A percentile compares a stretch with the other conserved stretches of the same genome.
Conservation (phyloP, 30 jellyfish, hydroid and myxozoan genomes). For the Turritopsis rubra region DNA sequence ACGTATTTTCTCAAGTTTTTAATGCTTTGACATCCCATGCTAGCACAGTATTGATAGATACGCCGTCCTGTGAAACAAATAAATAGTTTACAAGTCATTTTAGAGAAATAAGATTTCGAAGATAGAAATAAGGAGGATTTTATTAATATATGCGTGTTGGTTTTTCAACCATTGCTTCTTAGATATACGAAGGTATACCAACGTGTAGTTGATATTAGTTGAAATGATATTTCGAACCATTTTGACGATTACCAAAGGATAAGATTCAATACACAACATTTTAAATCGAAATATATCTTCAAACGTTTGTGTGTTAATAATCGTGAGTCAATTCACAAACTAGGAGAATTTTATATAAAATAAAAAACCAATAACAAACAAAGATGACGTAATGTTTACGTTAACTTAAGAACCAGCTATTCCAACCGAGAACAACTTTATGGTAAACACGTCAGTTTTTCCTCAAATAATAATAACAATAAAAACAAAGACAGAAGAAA, state of each 20-base stretch:
- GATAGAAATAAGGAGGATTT: no score
- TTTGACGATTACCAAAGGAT: not conserved
- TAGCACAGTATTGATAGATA: no score
- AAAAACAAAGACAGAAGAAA: not conserved
- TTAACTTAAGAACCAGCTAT: not conserved
- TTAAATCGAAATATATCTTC: not conserved
- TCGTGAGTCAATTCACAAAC: not conserved
- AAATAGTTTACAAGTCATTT: no score
- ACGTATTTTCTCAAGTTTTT: no score
- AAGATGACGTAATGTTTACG: not conserved
- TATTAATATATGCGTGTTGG: no score
- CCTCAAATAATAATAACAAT: not conserved
- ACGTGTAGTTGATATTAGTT: no score
- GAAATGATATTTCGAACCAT: not conserved
- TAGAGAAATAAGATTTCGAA: no score
- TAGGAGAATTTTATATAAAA: not conserved
- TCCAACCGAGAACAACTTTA: not conserved
- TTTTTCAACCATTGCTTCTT: no score
- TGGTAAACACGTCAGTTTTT: not conserved
- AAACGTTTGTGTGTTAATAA: not conserved
- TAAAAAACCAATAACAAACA: not conserved
- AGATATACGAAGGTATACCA: no score
- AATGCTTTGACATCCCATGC: no score
- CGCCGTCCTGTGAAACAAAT: no score
- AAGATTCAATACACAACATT: not conserved